These are phyloP conservation scores for Furcula furcula DNA, from an alignment of 2,888 invertebrate genomes.

Conservation along the genomic window DNA sequence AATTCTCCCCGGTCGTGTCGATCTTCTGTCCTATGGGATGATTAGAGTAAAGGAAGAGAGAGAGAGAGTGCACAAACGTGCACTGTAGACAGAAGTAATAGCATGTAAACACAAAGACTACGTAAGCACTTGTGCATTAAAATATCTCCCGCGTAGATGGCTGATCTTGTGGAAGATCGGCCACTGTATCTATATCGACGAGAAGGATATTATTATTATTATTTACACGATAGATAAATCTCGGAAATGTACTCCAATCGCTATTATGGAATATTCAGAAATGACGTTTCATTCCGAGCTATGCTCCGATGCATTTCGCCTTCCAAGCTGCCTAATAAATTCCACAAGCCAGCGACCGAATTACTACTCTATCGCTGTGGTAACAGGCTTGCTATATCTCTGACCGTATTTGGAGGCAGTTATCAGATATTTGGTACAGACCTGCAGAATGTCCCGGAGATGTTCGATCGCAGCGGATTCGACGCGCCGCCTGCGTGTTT, in stretches of 20 bases:
- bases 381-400: background rate
- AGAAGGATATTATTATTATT: no score
- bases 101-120: no score
- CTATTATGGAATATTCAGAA: constrained; percentile 15
- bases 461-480: constrained; percentile 50
- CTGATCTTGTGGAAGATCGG: no score
- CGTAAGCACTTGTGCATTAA: no score
- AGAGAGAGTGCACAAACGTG: no score
- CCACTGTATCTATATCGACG: no score
- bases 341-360: constrained; percentile 1
- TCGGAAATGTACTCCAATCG: background rate
- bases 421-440: constrained; percentile 40
- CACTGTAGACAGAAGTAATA: no score
- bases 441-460: constrained; percentile 49
- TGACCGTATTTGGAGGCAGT: constrained; percentile 14
- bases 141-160: no score
- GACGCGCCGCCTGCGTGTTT: constrained; percentile 41
- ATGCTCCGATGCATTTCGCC: constrained; percentile 32
- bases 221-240: background rate
- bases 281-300: constrained; percentile 28
- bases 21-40: no score
- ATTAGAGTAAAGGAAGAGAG: no score
- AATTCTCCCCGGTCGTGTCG: no score
- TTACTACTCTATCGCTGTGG: background rate
- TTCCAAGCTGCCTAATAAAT: constrained; percentile 23